Evolutionary conservation across 2,113 vertebrate species (phyloP).

Genomic region (Jaculus jaculus): DNA sequence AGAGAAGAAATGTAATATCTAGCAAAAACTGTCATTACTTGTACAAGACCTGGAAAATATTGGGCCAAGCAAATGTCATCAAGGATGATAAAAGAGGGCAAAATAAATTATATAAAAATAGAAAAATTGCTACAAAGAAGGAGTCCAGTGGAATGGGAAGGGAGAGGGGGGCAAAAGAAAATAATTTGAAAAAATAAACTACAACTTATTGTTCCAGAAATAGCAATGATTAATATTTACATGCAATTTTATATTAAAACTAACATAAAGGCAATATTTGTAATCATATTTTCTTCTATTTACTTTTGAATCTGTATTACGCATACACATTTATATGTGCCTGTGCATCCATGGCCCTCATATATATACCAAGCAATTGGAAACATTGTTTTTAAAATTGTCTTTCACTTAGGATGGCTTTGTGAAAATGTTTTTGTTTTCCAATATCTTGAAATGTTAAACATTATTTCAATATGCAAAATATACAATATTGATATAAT

Average conservation of each 20-base stretch:
- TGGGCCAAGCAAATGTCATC: too few species aligned
- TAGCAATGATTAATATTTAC: constrained; percentile 43
- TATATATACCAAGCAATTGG: background rate
- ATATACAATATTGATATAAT: background rate
- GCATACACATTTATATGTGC: background rate
- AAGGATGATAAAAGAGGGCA: too few species aligned
- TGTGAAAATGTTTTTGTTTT: background rate
- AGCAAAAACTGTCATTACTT: too few species aligned
- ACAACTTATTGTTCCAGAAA: background rate
- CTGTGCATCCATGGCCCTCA: background rate
- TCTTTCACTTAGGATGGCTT: background rate
- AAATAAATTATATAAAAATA: too few species aligned
- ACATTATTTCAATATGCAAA: background rate
- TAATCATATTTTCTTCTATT: constrained; percentile 27
- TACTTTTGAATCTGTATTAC: background rate
- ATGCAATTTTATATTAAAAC: background rate
- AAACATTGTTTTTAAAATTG: constrained; percentile 21
- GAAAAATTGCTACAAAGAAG: too few species aligned
- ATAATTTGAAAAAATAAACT: background rate
- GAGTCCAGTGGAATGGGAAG: too few species aligned
- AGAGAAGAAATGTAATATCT: too few species aligned
- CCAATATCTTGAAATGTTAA: background rate
- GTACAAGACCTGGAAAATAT: too few species aligned
- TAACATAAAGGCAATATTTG: background rate
- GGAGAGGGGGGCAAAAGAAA: background rate